These are phyloP conservation scores for Suricata suricatta DNA, from an alignment of 2,113 vertebrate species.

Conservation along the genomic window DNA sequence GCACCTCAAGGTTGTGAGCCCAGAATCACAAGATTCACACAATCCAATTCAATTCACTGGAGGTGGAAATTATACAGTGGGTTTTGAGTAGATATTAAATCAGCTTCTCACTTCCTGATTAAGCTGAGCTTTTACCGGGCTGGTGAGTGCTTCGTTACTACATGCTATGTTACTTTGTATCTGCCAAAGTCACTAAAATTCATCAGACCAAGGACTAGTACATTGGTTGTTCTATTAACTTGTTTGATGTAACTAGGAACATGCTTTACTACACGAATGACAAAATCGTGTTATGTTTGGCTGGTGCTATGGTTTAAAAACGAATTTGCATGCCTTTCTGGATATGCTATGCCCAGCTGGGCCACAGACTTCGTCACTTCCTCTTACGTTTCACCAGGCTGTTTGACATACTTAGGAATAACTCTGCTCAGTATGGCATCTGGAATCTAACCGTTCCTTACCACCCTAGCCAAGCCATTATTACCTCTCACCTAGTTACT, in stretches of 20 bases:
- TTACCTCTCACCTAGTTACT: neutral
- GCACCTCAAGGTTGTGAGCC: neutral
- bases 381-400: neutral
- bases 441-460: neutral
- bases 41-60: conserved; percentile 9
- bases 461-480: neutral
- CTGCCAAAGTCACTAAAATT: conserved; percentile 10
- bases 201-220: neutral
- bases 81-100: conserved; percentile 46
- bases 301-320: neutral
- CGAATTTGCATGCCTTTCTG: neutral
- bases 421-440: neutral
- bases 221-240: conserved; percentile 21
- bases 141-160: neutral
- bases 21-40: neutral
- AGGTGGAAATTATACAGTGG: conserved; percentile 32
- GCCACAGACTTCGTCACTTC: neutral
- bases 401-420: neutral
- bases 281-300: neutral
- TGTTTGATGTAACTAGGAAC: neutral
- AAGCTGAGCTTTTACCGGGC: conserved; percentile 1
- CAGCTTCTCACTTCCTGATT: conserved; percentile 38
- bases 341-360: neutral
- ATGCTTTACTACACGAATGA: neutral
- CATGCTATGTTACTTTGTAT: neutral